phyloP scores from a whole-genome alignment of 2,888 invertebrate species.

The Plutella xylostella region DNA sequence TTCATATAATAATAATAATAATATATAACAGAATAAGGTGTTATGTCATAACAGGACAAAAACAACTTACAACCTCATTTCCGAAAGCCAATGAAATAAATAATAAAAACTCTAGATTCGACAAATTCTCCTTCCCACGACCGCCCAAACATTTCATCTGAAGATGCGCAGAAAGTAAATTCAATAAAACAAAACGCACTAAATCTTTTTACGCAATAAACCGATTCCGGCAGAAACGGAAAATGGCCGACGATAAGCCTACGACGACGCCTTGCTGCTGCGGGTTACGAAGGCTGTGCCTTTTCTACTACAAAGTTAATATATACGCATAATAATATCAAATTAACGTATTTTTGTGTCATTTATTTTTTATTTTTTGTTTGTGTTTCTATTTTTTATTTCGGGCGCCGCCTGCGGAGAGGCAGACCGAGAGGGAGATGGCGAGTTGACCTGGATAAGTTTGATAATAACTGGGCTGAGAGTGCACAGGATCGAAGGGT shows the following conservation, averaged over 20 bases:
- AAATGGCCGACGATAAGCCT: constrained; percentile 1
- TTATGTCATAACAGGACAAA: neutral
- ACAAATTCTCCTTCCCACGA: neutral
- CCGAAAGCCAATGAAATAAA: neutral
- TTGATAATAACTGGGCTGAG: no score
- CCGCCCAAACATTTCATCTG: neutral
- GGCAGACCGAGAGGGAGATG: no score
- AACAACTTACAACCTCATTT: neutral
- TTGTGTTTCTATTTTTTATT: no score
- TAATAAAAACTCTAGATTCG: neutral
- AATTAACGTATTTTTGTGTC: no score
- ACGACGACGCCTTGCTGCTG: neutral
- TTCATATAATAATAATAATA: neutral
- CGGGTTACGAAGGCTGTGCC: no score
- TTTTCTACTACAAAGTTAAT: no score
- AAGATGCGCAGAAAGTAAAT: neutral
- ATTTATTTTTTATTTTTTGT: no score
- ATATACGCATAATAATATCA: no score
- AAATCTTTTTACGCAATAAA: neutral
- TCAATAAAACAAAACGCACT: neutral
- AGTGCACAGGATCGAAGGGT: no score
- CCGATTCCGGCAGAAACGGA: neutral
- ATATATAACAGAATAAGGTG: neutral
- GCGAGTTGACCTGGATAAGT: no score
- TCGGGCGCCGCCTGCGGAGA: no score